These are phyloP conservation scores for Sepioteuthis lessoniana DNA, from an alignment of 2,888 invertebrate species.

Conservation along the genomic window DNA sequence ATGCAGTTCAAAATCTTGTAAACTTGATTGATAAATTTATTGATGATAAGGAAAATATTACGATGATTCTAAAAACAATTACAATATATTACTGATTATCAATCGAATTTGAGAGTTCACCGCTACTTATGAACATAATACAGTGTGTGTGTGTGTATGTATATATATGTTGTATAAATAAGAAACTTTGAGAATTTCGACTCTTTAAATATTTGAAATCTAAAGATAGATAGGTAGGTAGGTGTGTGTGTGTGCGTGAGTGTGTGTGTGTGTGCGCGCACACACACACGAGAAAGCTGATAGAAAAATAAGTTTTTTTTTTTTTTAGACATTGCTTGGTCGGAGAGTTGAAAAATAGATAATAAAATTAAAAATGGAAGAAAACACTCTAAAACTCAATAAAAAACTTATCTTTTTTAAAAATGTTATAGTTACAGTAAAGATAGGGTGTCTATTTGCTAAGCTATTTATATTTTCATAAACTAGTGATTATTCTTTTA, in stretches of 20 bases:
- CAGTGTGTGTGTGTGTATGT: neutral
- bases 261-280: too few species aligned
- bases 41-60: neutral
- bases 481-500: neutral
- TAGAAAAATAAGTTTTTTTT: too few species aligned
- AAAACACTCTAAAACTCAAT: neutral
- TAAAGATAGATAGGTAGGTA: neutral
- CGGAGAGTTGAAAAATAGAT: neutral
- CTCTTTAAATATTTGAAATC: too few species aligned
- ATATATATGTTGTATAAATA: constrained; percentile 37
- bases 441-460: neutral
- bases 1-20: neutral
- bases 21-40: neutral
- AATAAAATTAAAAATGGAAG: neutral
- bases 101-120: neutral
- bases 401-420: neutral
- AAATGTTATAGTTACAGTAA: neutral
- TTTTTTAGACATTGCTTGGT: neutral
- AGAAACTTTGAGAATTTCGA: too few species aligned
- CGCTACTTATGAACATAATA: neutral
- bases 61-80: neutral
- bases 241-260: neutral
- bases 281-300: too few species aligned
- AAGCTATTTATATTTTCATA: neutral
- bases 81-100: neutral